These are phyloP conservation scores for Galerucella calmariensis DNA, from an alignment of 2,888 invertebrate species.

Conservation along the genomic window DNA sequence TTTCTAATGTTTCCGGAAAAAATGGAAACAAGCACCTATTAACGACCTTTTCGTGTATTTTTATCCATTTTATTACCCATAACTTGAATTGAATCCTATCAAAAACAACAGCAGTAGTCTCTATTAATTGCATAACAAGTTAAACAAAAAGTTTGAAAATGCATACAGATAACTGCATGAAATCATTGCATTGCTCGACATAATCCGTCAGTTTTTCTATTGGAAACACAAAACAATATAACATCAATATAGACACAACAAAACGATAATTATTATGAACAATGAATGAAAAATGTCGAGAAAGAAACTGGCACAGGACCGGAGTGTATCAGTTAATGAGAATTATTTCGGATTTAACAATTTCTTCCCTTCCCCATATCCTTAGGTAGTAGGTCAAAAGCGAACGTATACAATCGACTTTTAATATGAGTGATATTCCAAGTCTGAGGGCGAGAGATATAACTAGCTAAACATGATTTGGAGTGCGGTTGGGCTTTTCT, in stretches of 20 bases:
- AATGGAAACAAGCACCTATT: neutral
- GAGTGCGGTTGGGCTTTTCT: too few species aligned
- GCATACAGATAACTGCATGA: constrained; percentile 18
- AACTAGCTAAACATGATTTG: too few species aligned
- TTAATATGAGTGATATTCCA: too few species aligned
- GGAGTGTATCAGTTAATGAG: neutral
- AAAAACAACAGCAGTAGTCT: constrained; percentile 6
- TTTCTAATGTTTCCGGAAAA: neutral
- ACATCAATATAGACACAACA: constrained; percentile 34
- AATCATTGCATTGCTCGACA: constrained; percentile 35
- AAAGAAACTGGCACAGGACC: constrained; percentile 1
- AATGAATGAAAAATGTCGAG: constrained; percentile 33
- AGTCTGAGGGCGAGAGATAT: too few species aligned
- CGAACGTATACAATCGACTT: too few species aligned
- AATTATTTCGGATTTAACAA: neutral
- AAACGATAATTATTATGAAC: constrained; percentile 37
- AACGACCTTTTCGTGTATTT: constrained; percentile 16
- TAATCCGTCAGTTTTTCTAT: constrained; percentile 23
- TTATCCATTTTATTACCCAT: constrained; percentile 8
- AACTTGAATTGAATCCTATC: constrained; percentile 11
- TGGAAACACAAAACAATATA: constrained; percentile 30
- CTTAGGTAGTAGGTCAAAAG: too few species aligned
- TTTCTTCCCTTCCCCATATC: too few species aligned
- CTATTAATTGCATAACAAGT: constrained; percentile 25
- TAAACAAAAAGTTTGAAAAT: constrained; percentile 12